Evolutionary conservation across 2,797 vertebrate genomes (phyloP).

Genomic region (Sus cebifrons): DNA sequence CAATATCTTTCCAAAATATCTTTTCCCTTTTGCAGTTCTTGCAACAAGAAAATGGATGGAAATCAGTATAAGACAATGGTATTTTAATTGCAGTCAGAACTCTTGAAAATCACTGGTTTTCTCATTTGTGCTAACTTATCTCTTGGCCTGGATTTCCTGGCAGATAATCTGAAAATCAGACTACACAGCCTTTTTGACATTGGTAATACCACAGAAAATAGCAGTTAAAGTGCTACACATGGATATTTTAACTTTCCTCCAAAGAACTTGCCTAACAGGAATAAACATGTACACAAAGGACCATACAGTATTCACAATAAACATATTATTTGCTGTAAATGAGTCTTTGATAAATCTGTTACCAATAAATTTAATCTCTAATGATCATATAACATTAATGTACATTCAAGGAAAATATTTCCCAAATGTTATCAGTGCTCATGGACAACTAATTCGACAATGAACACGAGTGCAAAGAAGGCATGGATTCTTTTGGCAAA

Average conservation of each 20-base stretch:
- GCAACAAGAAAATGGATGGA: neutral
- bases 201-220: neutral
- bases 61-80: neutral
- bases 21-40: constrained; percentile 5
- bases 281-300: neutral
- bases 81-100: neutral
- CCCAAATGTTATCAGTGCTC: neutral
- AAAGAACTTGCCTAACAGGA: neutral
- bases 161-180: neutral
- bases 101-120: neutral
- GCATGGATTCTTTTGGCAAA: neutral
- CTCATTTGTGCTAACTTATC: neutral
- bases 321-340: neutral
- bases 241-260: neutral
- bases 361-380: neutral
- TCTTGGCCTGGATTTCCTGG: neutral
- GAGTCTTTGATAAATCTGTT: neutral
- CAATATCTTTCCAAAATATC: neutral
- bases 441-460: neutral
- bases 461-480: neutral
- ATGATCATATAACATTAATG: neutral
- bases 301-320: neutral
- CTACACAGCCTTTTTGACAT: neutral
- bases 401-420: constrained; percentile 19
- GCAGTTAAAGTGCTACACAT: neutral